Evolutionary conservation across 1,140 invertebrate species (phyloP), one percentile per base, ranked within the genome.

Genomic region (Drosophila nigromelanica): DNA sequence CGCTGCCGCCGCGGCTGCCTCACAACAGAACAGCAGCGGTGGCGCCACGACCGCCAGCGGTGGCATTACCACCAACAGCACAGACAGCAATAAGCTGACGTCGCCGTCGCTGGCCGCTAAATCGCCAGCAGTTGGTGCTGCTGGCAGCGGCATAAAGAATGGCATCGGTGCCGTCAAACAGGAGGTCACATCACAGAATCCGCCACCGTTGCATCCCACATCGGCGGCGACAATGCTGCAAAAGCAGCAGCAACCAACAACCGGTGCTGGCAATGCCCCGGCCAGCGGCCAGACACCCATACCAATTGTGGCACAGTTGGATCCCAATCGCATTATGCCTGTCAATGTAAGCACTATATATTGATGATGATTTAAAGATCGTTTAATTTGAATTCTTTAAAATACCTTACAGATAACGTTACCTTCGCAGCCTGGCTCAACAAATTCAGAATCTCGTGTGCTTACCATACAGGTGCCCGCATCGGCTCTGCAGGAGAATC

Each of bases 391-490:
- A 24, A 24, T 24, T 3, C 0, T 0, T 18, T 4, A 37, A 30
- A 35, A 56, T 73, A 10, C 33, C 21, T 73, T 68, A 2, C 33
- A 91, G 90, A 91, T 91, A 33, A 91, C 90, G 5, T 92, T 97
- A 75, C 96, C 96, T 39, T 94, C 95, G 45, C 95, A 95, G 71
- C 93, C 94, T 30, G 94, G 94, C 58, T 94, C 94, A 42, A 93
- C 94, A 11, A 95, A 95, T 55, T 94, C 94, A 64, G 94, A 94
- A 78, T 94, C 95, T 76, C 93, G 95, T 81, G 94, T 95, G 40
- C 94, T 97, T 60, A 96, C 96, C 8, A 96, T 97, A 89, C 96
- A 97, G 92, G 97, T 98, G 80, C 96, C 96, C 75, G 96, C 96
- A 30, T 95, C 96, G 14, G 95, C 96, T 24, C 93, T 97, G 52